Evolutionary conservation across 92 coral and sea anemone species (phyloP).

Genomic region (Palythoa grandiflora): DNA sequence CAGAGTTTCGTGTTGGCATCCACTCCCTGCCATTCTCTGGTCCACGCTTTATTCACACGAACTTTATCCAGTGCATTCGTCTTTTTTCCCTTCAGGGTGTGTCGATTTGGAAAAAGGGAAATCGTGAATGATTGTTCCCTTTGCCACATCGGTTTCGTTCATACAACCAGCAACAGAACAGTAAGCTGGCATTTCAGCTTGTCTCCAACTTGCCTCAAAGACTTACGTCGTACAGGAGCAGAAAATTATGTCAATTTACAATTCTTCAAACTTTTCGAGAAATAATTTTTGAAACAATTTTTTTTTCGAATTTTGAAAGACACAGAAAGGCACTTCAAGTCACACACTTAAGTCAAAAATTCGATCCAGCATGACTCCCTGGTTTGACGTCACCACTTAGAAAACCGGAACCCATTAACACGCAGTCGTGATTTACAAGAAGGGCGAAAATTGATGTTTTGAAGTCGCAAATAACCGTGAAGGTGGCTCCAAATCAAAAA

Average conservation of each 20-base stretch:
- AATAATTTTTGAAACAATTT: neutral
- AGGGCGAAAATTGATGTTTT: neutral
- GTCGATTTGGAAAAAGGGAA: neutral
- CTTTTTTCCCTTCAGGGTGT: neutral
- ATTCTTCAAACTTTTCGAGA: neutral
- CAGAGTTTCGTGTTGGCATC: neutral
- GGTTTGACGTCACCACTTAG: neutral
- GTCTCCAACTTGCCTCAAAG: neutral
- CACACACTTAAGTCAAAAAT: neutral
- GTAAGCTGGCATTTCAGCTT: neutral
- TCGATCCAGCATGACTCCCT: neutral
- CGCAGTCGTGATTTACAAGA: neutral
- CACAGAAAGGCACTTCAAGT: neutral
- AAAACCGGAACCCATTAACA: neutral
- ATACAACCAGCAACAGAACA: slow-evolving; percentile 1
- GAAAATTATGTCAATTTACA: neutral
- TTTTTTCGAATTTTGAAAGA: neutral
- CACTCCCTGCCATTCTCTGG: neutral
- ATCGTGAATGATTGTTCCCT: neutral
- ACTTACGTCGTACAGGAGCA: neutral
- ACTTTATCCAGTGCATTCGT: neutral
- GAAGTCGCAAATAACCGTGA: neutral
- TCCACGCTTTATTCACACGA: neutral
- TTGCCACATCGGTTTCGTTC: neutral
- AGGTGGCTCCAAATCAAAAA: neutral